Percentiles rank a stretch among this genome's conserved stretches.
Evolutionary conservation across 2,888 invertebrate species (phyloP).

Genomic region (Bombyx huttoni): DNA sequence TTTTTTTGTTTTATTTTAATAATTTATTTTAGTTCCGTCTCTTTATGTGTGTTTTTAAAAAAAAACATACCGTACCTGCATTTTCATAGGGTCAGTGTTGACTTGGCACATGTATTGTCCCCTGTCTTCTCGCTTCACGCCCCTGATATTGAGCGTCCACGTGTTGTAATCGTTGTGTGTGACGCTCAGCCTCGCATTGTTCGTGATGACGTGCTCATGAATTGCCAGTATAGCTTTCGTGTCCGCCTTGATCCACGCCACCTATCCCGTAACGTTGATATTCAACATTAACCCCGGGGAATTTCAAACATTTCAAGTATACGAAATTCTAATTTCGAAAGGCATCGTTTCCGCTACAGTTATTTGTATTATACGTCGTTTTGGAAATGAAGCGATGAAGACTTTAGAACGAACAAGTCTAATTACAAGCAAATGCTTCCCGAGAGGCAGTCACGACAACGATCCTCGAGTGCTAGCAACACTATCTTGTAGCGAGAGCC

Average conservation of each 20-base stretch:
- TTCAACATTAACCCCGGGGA: conserved; percentile 7
- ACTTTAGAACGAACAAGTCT: conserved; percentile 54
- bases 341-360: neutral
- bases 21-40: too few relatives aligned
- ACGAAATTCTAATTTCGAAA: conserved; percentile 4
- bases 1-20: too few relatives aligned
- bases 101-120: conserved; percentile 97
- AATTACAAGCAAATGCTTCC: conserved; percentile 66
- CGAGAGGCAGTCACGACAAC: conserved; percentile 63
- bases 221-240: conserved; percentile 94
- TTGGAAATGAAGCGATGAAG: conserved; percentile 28
- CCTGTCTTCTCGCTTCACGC: conserved; percentile 87
- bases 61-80: conserved; percentile 76
- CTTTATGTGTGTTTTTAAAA: too few relatives aligned
- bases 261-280: conserved; percentile 67
- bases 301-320: conserved; percentile 2
- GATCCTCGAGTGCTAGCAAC: conserved; percentile 54
- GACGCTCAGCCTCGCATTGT: conserved; percentile 89
- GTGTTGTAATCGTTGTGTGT: conserved; percentile 94
- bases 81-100: conserved; percentile 95
- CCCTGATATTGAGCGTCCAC: conserved; percentile 91
- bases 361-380: neutral
- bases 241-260: conserved; percentile 96
- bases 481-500: conserved; percentile 68
- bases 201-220: conserved; percentile 94